Percentiles rank a stretch among this genome's conserved stretches.
Evolutionary conservation across 2,113 vertebrate species (phyloP).

Genomic region (Cryptomyrus ogoouensis): DNA sequence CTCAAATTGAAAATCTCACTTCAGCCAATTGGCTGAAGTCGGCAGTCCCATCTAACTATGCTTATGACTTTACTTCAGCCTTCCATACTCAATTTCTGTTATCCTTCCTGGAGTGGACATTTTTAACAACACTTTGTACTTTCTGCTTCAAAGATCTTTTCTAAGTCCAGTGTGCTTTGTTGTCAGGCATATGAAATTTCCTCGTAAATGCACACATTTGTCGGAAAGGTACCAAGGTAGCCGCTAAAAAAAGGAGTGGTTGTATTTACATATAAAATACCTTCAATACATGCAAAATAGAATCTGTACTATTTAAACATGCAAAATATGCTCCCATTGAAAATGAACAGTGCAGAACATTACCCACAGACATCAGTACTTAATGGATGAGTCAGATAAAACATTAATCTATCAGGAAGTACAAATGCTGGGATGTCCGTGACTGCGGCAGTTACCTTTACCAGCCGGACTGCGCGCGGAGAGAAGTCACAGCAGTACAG

Average conservation of each 20-base stretch:
- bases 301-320: neutral
- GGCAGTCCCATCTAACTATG: neutral
- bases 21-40: neutral
- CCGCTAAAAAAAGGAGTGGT: neutral
- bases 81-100: neutral
- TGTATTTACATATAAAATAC: neutral
- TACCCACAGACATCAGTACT: neutral
- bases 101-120: neutral
- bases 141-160: neutral
- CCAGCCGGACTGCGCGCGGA: conserved; percentile 70
- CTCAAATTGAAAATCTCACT: neutral
- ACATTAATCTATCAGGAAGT: neutral
- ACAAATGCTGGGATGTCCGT: neutral
- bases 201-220: neutral
- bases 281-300: neutral
- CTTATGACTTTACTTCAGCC: neutral
- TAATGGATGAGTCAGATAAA: neutral
- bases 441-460: conserved; percentile 65
- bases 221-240: neutral
- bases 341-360: neutral
- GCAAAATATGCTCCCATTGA: neutral
- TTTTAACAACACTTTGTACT: neutral
- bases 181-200: neutral
- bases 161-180: neutral
- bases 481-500: conserved; percentile 92